Conservation (phyloP, 2,113 vertebrate genomes). For the Catharus minimus region DNA sequence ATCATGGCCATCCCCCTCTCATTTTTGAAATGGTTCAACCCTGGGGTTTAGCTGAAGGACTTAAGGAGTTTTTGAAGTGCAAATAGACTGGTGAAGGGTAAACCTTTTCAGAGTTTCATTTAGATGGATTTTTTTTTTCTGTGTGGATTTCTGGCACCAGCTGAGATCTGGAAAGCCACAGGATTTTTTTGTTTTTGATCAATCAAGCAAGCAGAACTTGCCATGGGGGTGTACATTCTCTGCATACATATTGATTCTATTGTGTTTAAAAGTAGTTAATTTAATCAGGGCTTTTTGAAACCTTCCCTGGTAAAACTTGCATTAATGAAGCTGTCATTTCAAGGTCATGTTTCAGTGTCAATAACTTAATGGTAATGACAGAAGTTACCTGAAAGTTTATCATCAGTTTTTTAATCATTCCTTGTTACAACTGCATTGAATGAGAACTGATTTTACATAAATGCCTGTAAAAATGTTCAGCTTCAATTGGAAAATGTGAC, state of each 20-base stretch:
- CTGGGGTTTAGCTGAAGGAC: slow-evolving; percentile 78
- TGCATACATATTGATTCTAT: slow-evolving; percentile 81
- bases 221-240: slow-evolving; percentile 74
- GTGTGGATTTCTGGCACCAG: slow-evolving; percentile 81
- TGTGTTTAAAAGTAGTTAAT: slow-evolving; percentile 83
- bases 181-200: slow-evolving; percentile 86
- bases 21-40: slow-evolving; percentile 79
- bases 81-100: slow-evolving; percentile 80
- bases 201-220: slow-evolving; percentile 81
- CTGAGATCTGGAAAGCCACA: slow-evolving; percentile 81
- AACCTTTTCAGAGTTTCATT: slow-evolving; percentile 80
- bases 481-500: not conserved
- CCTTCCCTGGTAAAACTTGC: slow-evolving; percentile 37
- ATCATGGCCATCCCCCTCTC: slow-evolving; percentile 74
- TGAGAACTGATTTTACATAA: not conserved
- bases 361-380: slow-evolving; percentile 31
- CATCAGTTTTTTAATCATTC: not conserved
- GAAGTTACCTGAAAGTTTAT: slow-evolving; percentile 25
- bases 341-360: slow-evolving; percentile 73
- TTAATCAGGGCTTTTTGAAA: slow-evolving; percentile 69
- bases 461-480: not conserved
- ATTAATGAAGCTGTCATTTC: slow-evolving; percentile 71
- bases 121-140: slow-evolving; percentile 79
- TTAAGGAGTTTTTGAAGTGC: slow-evolving; percentile 81
- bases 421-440: not conserved